Evolutionary conservation across 1,140 invertebrate species (phyloP).

Genomic region (Orius insidiosus): DNA sequence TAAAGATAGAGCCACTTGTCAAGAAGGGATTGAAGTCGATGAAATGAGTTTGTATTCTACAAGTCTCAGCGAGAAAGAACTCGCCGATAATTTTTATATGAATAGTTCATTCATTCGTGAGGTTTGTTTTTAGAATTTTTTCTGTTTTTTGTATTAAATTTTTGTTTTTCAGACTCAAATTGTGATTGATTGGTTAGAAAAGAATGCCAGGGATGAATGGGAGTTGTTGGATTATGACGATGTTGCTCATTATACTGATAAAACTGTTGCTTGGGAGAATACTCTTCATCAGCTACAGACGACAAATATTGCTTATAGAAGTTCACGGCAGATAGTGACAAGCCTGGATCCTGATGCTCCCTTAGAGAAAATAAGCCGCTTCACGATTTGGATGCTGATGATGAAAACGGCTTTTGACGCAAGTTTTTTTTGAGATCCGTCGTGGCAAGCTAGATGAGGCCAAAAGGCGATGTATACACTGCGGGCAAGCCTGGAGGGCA

Average conservation of each 20-base stretch:
- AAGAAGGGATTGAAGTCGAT: slow-evolving; percentile 30
- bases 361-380: slow-evolving; percentile 57
- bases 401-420: slow-evolving; percentile 57
- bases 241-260: slow-evolving; percentile 52
- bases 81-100: slow-evolving; percentile 40
- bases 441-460: slow-evolving; percentile 73
- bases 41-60: slow-evolving; percentile 23
- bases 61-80: slow-evolving; percentile 40
- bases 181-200: slow-evolving; percentile 85
- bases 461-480: slow-evolving; percentile 60
- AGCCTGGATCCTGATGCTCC: slow-evolving; percentile 88
- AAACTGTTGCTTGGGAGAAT: slow-evolving; percentile 73
- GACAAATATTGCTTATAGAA: slow-evolving; percentile 30
- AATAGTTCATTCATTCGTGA: slow-evolving; percentile 49
- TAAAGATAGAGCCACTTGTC: slow-evolving; percentile 32
- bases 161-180: slow-evolving; percentile 41
- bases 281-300: slow-evolving; percentile 63
- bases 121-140: slow-evolving; percentile 22
- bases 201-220: slow-evolving; percentile 53
- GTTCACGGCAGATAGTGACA: slow-evolving; percentile 42
- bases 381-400: slow-evolving; percentile 74
- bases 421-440: slow-evolving; percentile 59
- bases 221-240: slow-evolving; percentile 33
- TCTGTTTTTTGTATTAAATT: not conserved
- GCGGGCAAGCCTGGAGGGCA: slow-evolving; percentile 78